Base-by-base conservation (phyloP, 2,888 invertebrate species). In the Eristalis pertinax region DNA sequence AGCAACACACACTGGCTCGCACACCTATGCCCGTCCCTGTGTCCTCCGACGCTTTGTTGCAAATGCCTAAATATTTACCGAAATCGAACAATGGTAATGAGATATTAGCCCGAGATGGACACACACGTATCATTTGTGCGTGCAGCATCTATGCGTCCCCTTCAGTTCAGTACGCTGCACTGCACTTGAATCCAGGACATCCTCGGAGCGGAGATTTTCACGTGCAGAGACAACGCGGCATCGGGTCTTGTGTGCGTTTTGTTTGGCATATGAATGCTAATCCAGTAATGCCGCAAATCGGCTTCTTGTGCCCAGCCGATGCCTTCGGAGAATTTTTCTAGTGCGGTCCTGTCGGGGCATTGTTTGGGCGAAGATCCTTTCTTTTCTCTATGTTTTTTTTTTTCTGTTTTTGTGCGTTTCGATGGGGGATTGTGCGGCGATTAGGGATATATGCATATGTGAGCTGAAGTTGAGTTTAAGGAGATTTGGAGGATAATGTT, bases 281-380 rank as follows among this genome's bases (percentile, higher is more conserved):
- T 86, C 86, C 83, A 50, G 78, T 86, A 86, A 86, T 78, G 69
- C 86, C 32, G 70, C 56, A 78, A 82, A 86, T 86, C 86, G 86
- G 78, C 77, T 75, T 86, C 74, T 78, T 70, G 24, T 70, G 5
- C 70, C 26, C 15, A 29, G 3, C 65, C 26, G 26, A 29, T 60
- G 26, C 26, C 60, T 60, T 60, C 26, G 60, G 26, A 19, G 26
- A 60, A 60, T 60, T 24, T 29, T 26, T 50, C 8, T 19, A 50
- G 50, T 50, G 50, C 50, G 50, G 7, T 50, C 50, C 50, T 7
- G 19, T 4, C 32, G 19, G 7, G 19, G 7, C 19, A 50, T 50
- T 50, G 50, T 50, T 19, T 8, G 50, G 8, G 2, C 50, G 50
- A 19, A 19, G 50, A 50, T 50, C 50, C 50, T 50, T 50, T 50